Evolutionary conservation across 2,797 vertebrate species (phyloP).

Genomic region (Gephyroberyx darwinii): DNA sequence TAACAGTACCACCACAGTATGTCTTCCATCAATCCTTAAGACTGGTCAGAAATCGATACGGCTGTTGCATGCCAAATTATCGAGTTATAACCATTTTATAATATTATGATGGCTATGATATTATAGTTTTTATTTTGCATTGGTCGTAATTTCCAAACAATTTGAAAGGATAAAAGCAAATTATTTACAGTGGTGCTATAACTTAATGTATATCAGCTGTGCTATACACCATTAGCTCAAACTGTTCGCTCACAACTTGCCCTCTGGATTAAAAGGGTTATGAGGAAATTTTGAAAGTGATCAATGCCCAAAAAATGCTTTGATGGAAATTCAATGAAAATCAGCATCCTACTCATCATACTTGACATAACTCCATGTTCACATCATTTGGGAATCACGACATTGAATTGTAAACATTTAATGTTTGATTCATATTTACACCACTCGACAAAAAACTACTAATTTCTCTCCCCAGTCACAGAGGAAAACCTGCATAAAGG

Average conservation of each 20-base stretch:
- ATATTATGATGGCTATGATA: slow-evolving; percentile 3
- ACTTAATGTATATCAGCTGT: neutral
- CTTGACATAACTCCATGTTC: slow-evolving; percentile 19
- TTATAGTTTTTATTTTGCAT: neutral
- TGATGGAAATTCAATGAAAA: neutral
- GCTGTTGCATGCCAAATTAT: slow-evolving; percentile 1
- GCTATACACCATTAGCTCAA: neutral
- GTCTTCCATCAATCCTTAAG: slow-evolving; percentile 5
- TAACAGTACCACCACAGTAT: slow-evolving; percentile 13
- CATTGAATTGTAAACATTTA: slow-evolving; percentile 39
- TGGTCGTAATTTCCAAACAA: neutral
- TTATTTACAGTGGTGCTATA: slow-evolving; percentile 13
- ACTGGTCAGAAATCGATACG: neutral
- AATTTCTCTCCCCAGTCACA: neutral
- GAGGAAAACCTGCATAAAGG: neutral
- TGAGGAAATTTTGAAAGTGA: neutral
- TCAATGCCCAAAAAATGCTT: neutral
- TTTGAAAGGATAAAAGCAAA: neutral
- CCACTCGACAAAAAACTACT: slow-evolving; percentile 15
- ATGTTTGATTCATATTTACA: slow-evolving; percentile 41
- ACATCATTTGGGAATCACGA: slow-evolving; percentile 34
- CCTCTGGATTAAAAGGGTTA: neutral
- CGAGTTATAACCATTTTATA: slow-evolving; percentile 4
- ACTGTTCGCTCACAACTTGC: neutral
- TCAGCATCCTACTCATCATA: neutral